These are phyloP conservation scores for Laticauda colubrina DNA, from an alignment of 2,113 vertebrate species.

Conservation along the genomic window DNA sequence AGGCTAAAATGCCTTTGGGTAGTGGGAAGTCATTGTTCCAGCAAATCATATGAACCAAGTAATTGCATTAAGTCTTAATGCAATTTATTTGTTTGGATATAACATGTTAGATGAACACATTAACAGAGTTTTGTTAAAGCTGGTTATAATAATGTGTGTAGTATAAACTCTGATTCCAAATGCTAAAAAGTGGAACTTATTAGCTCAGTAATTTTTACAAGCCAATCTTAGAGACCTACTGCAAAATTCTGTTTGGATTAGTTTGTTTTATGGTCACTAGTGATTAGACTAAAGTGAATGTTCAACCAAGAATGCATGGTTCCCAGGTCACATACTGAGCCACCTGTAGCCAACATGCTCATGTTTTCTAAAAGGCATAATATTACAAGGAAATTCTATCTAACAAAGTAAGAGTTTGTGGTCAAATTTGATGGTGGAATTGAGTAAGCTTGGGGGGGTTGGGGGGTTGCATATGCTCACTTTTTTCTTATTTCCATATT, in stretches of 20 bases:
- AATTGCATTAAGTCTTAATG: not conserved
- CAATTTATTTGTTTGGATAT: not conserved
- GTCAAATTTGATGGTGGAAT: not conserved
- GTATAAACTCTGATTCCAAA: not conserved
- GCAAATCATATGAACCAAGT: not conserved
- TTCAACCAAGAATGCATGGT: not conserved
- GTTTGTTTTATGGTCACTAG: not conserved
- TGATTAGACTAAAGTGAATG: not conserved
- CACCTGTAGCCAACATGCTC: not conserved
- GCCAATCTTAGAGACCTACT: not conserved
- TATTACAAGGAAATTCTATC: not conserved
- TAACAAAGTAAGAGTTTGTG: not conserved
- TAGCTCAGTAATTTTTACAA: not conserved
- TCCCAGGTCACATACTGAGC: not conserved
- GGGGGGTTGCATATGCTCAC: not conserved
- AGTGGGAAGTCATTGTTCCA: not conserved
- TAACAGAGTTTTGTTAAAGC: not conserved
- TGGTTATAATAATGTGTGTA: not conserved
- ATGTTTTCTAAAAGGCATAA: not conserved
- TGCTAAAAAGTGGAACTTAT: not conserved
- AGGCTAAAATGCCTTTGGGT: not conserved
- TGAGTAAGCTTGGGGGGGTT: not conserved
- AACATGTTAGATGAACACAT: not conserved
- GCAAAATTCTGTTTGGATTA: not conserved
- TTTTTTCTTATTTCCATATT: not conserved